phyloP scores from a whole-genome alignment of 2,888 invertebrate species.

The Linnaemya vulpina region DNA sequence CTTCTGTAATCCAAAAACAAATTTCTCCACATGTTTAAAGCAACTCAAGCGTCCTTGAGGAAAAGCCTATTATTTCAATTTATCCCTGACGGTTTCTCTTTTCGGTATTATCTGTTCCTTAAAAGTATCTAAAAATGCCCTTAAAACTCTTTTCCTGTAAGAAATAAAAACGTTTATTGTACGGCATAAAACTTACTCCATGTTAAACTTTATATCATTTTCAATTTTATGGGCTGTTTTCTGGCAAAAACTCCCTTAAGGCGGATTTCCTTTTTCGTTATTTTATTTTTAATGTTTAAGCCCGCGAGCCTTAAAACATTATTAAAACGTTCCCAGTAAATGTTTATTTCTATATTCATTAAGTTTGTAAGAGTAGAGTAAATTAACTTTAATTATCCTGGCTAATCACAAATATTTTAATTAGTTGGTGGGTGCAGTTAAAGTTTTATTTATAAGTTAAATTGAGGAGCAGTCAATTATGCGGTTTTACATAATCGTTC shows the following conservation, averaged over 20 bases:
- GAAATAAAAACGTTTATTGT: background rate
- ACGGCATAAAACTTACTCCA: background rate
- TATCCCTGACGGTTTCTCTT: background rate
- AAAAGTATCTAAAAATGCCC: background rate
- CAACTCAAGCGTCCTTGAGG: no score
- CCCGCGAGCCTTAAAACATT: background rate
- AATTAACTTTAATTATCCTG: background rate
- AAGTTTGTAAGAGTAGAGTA: no score
- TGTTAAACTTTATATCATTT: conserved; percentile 29
- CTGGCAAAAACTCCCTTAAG: conserved; percentile 33
- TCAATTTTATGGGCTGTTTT: conserved; percentile 20
- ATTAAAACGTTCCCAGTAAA: background rate
- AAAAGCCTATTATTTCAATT: no score
- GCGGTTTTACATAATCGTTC: no score
- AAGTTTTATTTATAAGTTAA: background rate
- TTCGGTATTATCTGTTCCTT: background rate
- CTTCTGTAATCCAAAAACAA: background rate
- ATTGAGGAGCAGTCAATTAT: no score
- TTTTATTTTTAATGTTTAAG: background rate
- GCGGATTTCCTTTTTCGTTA: conserved; percentile 1
- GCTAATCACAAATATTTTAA: no score
- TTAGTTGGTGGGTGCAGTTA: no score
- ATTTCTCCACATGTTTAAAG: background rate
- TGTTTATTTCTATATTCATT: background rate
- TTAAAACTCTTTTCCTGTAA: background rate